These are phyloP conservation scores for Sebastiscus albofasciatus DNA, from an alignment of 2,797 vertebrate genomes.

Conservation along the genomic window DNA sequence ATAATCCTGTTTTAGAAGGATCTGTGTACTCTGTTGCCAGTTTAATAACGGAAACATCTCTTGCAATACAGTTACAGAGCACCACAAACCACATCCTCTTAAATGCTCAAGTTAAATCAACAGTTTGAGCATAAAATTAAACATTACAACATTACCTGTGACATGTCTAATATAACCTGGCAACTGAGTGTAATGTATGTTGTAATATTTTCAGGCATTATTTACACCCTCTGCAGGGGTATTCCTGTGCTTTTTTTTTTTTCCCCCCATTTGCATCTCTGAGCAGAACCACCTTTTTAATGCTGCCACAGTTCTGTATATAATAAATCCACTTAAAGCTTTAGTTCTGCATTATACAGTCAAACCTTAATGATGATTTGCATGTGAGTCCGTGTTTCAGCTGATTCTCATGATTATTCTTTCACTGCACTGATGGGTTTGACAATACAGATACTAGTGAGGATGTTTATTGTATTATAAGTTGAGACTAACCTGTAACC, in stretches of 20 bases:
- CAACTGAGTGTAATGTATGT: neutral
- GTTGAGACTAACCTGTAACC: neutral
- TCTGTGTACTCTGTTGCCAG: fast-evolving
- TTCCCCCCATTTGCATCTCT: fast-evolving
- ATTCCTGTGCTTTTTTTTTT: neutral
- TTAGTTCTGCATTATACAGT: constrained; percentile 4
- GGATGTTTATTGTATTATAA: fast-evolving
- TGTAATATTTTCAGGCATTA: neutral
- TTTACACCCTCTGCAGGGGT: neutral
- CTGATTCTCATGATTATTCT: constrained; percentile 78
- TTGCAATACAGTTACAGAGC: neutral
- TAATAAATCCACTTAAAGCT: neutral
- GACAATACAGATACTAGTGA: neutral
- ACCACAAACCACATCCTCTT: too few relatives aligned
- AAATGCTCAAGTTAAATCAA: too few relatives aligned
- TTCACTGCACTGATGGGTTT: constrained; percentile 79
- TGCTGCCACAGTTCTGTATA: neutral
- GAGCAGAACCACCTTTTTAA: neutral
- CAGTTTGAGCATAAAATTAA: too few relatives aligned
- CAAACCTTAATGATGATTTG: constrained; percentile 81
- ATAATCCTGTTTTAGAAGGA: neutral
- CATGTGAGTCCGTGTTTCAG: constrained; percentile 84
- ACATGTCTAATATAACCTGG: neutral
- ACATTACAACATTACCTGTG: neutral
- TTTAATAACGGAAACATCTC: neutral